Evolutionary conservation across 2,113 vertebrate species (phyloP).

Genomic region (Setophaga kirtlandii): DNA sequence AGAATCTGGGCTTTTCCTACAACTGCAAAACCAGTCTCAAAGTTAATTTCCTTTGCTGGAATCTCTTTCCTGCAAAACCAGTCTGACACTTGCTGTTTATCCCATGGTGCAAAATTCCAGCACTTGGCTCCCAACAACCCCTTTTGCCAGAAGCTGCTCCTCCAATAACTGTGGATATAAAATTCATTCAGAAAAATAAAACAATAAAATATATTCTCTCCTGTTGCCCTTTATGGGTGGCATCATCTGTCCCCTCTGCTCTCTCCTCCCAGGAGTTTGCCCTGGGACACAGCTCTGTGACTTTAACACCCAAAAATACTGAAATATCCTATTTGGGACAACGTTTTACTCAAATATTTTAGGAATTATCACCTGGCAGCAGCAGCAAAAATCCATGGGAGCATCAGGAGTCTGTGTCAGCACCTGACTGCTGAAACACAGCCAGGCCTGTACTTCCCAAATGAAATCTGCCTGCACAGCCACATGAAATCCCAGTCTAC

Average conservation of each 20-base stretch:
- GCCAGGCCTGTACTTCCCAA: not conserved
- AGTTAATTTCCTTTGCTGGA: not conserved
- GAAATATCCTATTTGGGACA: not conserved
- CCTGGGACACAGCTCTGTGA: rapidly evolving
- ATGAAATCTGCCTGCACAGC: not conserved
- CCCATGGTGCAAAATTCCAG: not conserved
- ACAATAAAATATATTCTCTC: not conserved
- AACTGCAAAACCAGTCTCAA: not conserved
- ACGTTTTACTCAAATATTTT: not conserved
- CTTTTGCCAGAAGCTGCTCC: not conserved
- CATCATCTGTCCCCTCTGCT: rapidly evolving
- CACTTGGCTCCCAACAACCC: not conserved
- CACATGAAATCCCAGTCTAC: not conserved
- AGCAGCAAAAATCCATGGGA: not conserved
- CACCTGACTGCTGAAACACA: not conserved
- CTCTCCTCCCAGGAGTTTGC: no score
- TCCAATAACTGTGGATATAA: not conserved
- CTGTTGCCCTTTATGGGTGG: not conserved
- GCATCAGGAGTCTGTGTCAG: not conserved
- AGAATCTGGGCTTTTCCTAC: not conserved
- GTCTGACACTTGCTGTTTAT: not conserved
- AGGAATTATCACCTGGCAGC: not conserved
- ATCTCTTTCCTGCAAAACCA: not conserved
- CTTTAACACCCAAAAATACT: not conserved
- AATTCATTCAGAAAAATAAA: not conserved